These are phyloP conservation scores for Endomychus coccineus DNA, from an alignment of 2,888 invertebrate genomes.

Conservation along the genomic window DNA sequence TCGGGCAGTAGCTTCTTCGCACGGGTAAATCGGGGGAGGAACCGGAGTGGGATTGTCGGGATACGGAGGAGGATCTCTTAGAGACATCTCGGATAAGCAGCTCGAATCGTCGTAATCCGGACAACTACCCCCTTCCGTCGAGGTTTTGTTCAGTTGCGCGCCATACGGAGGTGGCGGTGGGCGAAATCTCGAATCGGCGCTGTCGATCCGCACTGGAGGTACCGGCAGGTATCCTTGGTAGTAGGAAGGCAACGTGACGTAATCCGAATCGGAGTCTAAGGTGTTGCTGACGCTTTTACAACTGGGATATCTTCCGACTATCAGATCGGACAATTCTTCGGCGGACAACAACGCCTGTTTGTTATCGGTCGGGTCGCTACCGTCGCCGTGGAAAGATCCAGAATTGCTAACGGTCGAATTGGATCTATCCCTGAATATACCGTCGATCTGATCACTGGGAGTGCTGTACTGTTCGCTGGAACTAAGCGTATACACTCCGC, in stretches of 20 bases:
- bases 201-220: slow-evolving; percentile 63
- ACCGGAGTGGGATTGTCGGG: slow-evolving; percentile 46
- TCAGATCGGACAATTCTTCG: slow-evolving; percentile 74
- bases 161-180: slow-evolving; percentile 46
- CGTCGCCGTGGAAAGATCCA: slow-evolving; percentile 77
- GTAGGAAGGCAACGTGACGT: slow-evolving; percentile 64
- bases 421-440: slow-evolving; percentile 57
- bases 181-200: slow-evolving; percentile 44
- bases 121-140: slow-evolving; percentile 20
- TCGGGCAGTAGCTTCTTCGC: slow-evolving; percentile 66
- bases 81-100: slow-evolving; percentile 32
- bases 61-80: slow-evolving; percentile 62
- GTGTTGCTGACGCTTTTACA: slow-evolving; percentile 76
- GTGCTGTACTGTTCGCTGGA: slow-evolving; percentile 43
- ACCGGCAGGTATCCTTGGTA: slow-evolving; percentile 52
- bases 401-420: slow-evolving; percentile 75
- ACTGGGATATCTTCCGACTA: slow-evolving; percentile 73
- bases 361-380: slow-evolving; percentile 79
- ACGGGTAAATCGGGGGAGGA: slow-evolving; percentile 54
- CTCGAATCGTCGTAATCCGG: slow-evolving; percentile 33
- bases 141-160: slow-evolving; percentile 35
- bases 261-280: slow-evolving; percentile 83
- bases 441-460: slow-evolving; percentile 44
- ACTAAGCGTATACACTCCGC: slow-evolving; percentile 77
- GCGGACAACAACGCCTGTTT: slow-evolving; percentile 71